These are phyloP conservation scores for Trachelus iudaicus DNA, from an alignment of 2,888 invertebrate species.

Conservation along the genomic window DNA sequence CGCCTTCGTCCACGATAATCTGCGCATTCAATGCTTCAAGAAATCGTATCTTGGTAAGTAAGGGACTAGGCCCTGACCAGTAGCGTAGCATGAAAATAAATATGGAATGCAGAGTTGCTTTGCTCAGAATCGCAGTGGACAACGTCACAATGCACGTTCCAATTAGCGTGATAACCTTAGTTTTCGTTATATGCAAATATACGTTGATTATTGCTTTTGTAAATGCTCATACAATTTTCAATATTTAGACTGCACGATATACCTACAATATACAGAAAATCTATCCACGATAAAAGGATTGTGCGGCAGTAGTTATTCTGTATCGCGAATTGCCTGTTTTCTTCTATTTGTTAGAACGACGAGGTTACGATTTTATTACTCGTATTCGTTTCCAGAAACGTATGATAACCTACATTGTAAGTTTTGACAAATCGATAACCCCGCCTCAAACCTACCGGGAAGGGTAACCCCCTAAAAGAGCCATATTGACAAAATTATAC, in stretches of 20 bases:
- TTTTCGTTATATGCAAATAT: background rate
- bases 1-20: constrained; percentile 33
- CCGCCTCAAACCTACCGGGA: background rate
- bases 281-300: background rate
- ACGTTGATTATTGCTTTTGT: background rate
- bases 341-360: background rate
- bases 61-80: background rate
- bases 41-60: constrained; percentile 51
- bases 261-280: background rate
- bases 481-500: background rate
- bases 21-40: constrained; percentile 42
- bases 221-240: background rate
- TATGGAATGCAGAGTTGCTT: background rate
- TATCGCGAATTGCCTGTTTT: background rate
- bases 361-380: background rate
- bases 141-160: background rate
- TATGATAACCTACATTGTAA: background rate
- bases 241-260: background rate
- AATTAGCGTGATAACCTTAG: background rate
- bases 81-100: background rate
- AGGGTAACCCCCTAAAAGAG: background rate
- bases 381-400: background rate
- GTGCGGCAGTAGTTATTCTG: background rate
- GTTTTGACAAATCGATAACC: background rate
- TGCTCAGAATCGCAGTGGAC: background rate